phyloP scores from a whole-genome alignment of 2,113 vertebrate species.

The zebrafish (Danio rerio) region GRCz12tu NC_133189.1:33548501-33549000 shows the following conservation, averaged over 20 bases:
- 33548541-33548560: too few species aligned
- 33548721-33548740: conserved; percentile 29
- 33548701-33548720: conserved; percentile 51
- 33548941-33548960: conserved; percentile 41
- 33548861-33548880: conserved; percentile 37
- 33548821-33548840: conserved; percentile 67
- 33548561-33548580: too few species aligned
- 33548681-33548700: too few species aligned
- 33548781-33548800: conserved; percentile 71
- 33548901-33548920: conserved; percentile 74
- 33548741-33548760: conserved; percentile 64
- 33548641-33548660: too few species aligned
- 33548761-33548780: conserved; percentile 65
- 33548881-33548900: conserved; percentile 76
- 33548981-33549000: background rate
- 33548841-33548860: conserved; percentile 65
- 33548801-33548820: conserved; percentile 75
- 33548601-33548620: too few species aligned
- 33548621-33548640: too few species aligned
- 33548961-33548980: conserved; percentile 7
- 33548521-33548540: too few species aligned
- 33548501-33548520: too few species aligned
- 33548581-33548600: too few species aligned
- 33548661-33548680: too few species aligned
- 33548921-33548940: conserved; percentile 61